Conservation (phyloP, 2,888 invertebrate species). For the Galerucella pusilla region DNA sequence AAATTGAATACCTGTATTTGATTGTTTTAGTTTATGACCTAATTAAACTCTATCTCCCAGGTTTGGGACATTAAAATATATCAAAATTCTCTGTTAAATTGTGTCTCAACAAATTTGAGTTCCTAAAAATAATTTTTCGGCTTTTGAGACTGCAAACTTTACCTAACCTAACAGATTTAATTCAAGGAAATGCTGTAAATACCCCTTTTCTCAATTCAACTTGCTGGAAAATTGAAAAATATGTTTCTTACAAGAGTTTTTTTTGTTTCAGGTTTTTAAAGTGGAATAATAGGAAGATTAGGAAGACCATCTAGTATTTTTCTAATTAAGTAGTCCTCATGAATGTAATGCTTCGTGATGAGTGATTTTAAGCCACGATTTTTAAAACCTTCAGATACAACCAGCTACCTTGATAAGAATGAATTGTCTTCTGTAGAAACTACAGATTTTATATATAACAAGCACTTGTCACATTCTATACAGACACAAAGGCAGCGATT, state of each 20-base stretch:
- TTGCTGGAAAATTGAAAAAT: too few species aligned
- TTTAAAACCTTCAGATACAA: slow-evolving; percentile 61
- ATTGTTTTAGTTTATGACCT: too few species aligned
- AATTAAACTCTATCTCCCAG: too few species aligned
- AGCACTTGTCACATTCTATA: slow-evolving; percentile 83
- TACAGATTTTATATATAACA: slow-evolving; percentile 82
- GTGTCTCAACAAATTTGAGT: too few species aligned
- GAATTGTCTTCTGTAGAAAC: slow-evolving; percentile 57
- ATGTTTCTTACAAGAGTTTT: background rate
- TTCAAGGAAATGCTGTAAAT: too few species aligned
- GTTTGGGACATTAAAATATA: too few species aligned
- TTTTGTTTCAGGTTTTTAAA: slow-evolving; percentile 6
- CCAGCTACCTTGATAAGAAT: slow-evolving; percentile 62
- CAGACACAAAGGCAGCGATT: slow-evolving; percentile 86
- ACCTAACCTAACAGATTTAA: too few species aligned
- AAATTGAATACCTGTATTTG: too few species aligned
- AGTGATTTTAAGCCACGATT: slow-evolving; percentile 64
- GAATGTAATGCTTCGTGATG: slow-evolving; percentile 53
- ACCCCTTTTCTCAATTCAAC: too few species aligned
- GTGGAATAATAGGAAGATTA: background rate
- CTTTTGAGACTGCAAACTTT: too few species aligned
- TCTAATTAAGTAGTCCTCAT: slow-evolving; percentile 8
- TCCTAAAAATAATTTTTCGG: too few species aligned
- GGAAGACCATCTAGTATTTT: slow-evolving; percentile 1
- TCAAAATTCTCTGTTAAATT: too few species aligned